Evolutionary conservation across 1,140 invertebrate species (phyloP).

Genomic region (Notospermus geniculatus): DNA sequence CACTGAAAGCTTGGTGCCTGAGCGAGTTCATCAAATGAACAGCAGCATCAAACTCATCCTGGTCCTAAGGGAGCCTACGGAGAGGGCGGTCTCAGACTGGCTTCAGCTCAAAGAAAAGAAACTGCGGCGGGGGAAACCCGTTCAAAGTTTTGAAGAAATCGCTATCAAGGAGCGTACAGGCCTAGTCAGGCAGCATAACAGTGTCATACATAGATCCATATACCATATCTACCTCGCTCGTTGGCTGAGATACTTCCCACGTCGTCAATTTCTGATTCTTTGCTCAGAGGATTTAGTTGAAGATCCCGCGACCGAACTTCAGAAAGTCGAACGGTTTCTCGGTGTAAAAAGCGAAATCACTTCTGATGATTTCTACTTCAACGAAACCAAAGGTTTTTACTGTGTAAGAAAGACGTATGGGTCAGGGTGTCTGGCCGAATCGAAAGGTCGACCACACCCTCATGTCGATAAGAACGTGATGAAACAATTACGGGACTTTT

Average conservation of each 20-base stretch:
- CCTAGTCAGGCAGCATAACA: conserved; percentile 35
- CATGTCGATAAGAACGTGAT: conserved; percentile 44
- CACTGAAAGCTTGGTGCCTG: conserved; percentile 67
- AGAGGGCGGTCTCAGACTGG: conserved; percentile 87
- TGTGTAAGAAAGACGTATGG: conserved; percentile 39
- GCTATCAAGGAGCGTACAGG: conserved; percentile 32
- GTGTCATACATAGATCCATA: conserved; percentile 76
- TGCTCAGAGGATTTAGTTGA: conserved; percentile 81
- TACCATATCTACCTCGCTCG: conserved; percentile 76
- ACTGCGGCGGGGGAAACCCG: conserved; percentile 20
- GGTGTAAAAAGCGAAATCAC: conserved; percentile 76
- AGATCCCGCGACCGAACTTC: conserved; percentile 81
- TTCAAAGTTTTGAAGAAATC: conserved; percentile 40
- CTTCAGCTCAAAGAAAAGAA: conserved; percentile 62
- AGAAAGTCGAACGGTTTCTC: conserved; percentile 79
- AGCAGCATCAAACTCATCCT: conserved; percentile 79
- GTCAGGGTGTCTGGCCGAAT: conserved; percentile 51
- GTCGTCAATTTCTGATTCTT: conserved; percentile 78
- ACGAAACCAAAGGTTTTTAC: conserved; percentile 54
- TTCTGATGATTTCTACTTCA: conserved; percentile 67
- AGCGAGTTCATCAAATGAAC: conserved; percentile 82
- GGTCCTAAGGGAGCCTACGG: conserved; percentile 87
- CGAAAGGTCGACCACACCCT: conserved; percentile 56
- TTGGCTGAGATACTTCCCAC: conserved; percentile 82
- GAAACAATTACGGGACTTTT: conserved; percentile 49